These are phyloP conservation scores for Hyperopisus bebe DNA, from an alignment of 2,113 vertebrate genomes.

Conservation along the genomic window DNA sequence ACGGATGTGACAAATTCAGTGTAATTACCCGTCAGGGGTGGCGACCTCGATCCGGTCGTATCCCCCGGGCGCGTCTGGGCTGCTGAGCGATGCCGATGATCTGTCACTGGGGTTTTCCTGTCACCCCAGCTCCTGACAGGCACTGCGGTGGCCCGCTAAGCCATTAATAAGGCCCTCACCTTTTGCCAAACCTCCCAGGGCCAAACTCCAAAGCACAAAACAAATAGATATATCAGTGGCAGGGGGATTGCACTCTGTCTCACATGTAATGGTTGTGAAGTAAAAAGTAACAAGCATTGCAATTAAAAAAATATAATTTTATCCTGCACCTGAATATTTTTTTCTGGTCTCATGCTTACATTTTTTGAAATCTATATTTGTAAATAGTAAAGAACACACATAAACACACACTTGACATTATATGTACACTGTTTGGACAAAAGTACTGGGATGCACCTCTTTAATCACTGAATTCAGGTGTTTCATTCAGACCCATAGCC, in stretches of 20 bases:
- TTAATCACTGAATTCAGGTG: neutral
- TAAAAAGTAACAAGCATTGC: neutral
- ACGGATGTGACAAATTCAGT: slow-evolving; percentile 16
- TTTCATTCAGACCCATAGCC: neutral
- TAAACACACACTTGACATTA: neutral
- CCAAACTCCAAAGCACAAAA: slow-evolving; percentile 26
- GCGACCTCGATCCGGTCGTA: slow-evolving; percentile 22
- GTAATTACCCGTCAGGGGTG: slow-evolving; percentile 18
- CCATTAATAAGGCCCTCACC: slow-evolving; percentile 40
- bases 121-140: neutral
- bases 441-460: neutral
- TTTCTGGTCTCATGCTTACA: neutral
- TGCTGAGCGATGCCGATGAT: neutral
- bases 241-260: neutral
- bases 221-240: slow-evolving; percentile 32
- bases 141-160: slow-evolving; percentile 20
- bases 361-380: neutral
- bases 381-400: neutral
- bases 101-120: neutral
- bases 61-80: slow-evolving; percentile 6
- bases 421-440: neutral
- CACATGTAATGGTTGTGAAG: neutral
- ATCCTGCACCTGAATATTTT: neutral
- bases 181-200: slow-evolving; percentile 28
- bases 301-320: slow-evolving; percentile 9